Conservation (phyloP, 1,140 invertebrate genomes). For the Leptonema lineaticorne region DNA sequence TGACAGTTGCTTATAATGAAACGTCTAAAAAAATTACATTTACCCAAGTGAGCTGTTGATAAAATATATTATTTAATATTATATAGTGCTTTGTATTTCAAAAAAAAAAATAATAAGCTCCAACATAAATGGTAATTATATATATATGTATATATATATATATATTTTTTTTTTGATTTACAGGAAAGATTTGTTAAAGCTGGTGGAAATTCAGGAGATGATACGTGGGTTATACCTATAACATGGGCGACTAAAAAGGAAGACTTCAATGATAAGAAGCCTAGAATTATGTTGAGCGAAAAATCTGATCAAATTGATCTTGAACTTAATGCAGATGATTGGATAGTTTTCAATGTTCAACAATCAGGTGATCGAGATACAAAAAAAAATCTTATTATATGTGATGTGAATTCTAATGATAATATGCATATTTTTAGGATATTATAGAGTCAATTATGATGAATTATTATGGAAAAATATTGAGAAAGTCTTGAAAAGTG, state of each 20-base stretch:
- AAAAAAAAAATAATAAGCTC: too few species aligned
- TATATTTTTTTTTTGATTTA: background rate
- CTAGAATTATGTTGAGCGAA: background rate
- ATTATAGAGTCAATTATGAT: background rate
- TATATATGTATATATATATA: background rate
- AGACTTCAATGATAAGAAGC: background rate
- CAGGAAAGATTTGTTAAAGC: background rate
- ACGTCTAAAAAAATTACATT: background rate
- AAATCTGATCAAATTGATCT: background rate
- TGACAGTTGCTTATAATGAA: background rate
- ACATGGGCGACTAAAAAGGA: background rate
- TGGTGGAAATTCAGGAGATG: background rate
- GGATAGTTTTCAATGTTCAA: background rate
- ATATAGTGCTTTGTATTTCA: background rate
- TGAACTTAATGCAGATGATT: background rate
- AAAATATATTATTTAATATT: background rate
- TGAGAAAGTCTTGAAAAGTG: background rate
- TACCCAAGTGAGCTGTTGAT: background rate
- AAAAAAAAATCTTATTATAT: background rate
- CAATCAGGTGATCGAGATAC: background rate
- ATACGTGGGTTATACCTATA: background rate
- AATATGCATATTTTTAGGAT: background rate
- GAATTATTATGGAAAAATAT: background rate
- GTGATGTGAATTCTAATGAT: background rate
- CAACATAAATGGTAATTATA: background rate